Percentiles rank a stretch among this genome's conserved stretches.
Evolutionary conservation across 2,113 vertebrate species (phyloP).

Genomic region (Hippopotamus amphibius): DNA sequence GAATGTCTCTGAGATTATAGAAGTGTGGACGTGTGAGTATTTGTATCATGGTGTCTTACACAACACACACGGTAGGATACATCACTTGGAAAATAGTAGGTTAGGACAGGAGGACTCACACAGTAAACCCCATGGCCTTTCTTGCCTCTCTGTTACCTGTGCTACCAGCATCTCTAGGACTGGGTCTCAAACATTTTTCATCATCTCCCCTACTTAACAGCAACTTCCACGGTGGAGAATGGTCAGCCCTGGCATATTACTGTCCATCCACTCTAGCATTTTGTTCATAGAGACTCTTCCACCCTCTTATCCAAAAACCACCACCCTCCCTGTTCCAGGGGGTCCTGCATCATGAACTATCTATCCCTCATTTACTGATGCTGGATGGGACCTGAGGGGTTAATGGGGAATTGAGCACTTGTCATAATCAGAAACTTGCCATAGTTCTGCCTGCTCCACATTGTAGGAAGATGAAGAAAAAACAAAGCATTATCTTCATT

Average conservation of each 20-base stretch:
- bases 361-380: too few relatives aligned
- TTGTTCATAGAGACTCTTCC: not conserved
- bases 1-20: not conserved
- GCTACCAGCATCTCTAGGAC: not conserved
- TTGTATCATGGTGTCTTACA: not conserved
- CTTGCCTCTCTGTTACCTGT: not conserved
- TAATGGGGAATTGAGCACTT: too few relatives aligned
- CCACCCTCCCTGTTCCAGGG: not conserved
- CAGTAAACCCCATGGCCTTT: not conserved
- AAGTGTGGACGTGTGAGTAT: fast-evolving
- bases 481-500: too few relatives aligned
- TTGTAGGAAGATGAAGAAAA: too few relatives aligned
- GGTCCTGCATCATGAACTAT: not conserved
- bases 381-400: too few relatives aligned
- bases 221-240: not conserved
- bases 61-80: not conserved
- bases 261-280: not conserved
- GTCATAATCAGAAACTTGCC: too few relatives aligned
- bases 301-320: not conserved
- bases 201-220: not conserved
- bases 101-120: not conserved
- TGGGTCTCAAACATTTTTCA: not conserved
- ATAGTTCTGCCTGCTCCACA: too few relatives aligned
- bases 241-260: not conserved
- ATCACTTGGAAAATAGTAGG: not conserved